These are phyloP conservation scores for Pasiphila rectangulata DNA, from an alignment of 2,888 invertebrate species.

Conservation along the genomic window DNA sequence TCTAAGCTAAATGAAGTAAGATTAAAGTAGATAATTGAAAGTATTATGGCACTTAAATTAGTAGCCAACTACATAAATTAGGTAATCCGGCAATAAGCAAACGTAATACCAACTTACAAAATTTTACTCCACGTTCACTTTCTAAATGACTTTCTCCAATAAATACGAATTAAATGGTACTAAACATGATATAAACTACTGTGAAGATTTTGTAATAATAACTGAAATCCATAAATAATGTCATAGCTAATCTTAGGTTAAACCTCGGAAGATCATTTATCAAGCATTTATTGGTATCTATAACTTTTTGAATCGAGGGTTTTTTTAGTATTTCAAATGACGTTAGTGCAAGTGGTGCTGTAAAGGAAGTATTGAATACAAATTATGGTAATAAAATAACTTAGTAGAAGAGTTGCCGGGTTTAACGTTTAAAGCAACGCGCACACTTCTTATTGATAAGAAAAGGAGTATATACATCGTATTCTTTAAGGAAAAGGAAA, in stretches of 20 bases:
- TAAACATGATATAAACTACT: conserved; percentile 25
- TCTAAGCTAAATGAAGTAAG: background rate
- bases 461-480: no score
- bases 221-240: no score
- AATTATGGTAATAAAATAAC: conserved; percentile 59
- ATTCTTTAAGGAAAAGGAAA: no score
- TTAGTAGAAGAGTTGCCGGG: conserved; percentile 53
- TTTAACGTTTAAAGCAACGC: conserved; percentile 42
- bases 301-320: no score
- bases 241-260: no score
- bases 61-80: conserved; percentile 5
- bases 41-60: conserved; percentile 5
- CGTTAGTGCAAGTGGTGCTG: conserved; percentile 38
- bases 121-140: conserved; percentile 33
- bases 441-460: conserved; percentile 1
- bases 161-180: conserved; percentile 44
- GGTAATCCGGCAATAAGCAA: conserved; percentile 20
- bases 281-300: no score
- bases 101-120: conserved; percentile 20
- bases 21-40: conserved; percentile 1
- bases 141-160: conserved; percentile 44
- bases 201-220: conserved; percentile 25
- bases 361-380: conserved; percentile 64
- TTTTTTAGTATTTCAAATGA: background rate
- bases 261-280: no score